Percentiles rank a stretch among this genome's conserved stretches.
These are phyloP conservation scores for cattle (Bos taurus) DNA, from an alignment of 2,113 vertebrate genomes.

Conservation along the genomic window DNA sequence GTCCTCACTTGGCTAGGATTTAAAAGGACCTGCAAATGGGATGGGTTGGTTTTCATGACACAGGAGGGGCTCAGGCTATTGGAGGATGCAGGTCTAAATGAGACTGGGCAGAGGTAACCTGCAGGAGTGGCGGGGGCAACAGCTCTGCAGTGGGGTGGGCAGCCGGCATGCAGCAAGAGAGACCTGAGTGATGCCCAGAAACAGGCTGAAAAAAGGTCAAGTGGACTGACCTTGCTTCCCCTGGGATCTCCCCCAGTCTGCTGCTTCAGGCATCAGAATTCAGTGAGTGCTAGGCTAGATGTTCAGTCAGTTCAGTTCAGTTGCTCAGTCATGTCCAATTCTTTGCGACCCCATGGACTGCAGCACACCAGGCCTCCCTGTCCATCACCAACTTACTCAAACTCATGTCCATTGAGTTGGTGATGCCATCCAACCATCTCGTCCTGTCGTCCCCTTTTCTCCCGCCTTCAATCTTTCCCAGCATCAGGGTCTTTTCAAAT, in stretches of 20 bases:
- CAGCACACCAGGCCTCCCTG: neutral
- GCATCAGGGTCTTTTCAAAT: neutral
- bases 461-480: neutral
- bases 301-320: neutral
- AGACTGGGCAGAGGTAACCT: neutral
- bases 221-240: neutral
- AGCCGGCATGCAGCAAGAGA: neutral
- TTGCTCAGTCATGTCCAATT: neutral
- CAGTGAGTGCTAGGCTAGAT: neutral
- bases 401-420: neutral
- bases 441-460: neutral
- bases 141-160: accelerated
- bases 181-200: neutral
- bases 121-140: neutral
- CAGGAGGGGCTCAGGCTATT: neutral
- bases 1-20: neutral
- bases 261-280: neutral
- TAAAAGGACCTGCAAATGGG: neutral
- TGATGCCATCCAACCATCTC: neutral
- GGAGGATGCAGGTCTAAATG: neutral
- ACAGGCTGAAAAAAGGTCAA: neutral
- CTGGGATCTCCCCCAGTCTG: neutral
- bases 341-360: neutral
- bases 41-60: neutral
- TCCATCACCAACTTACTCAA: neutral